These are phyloP conservation scores for Panopea generosa DNA, from an alignment of 2,888 invertebrate species.

Conservation along the genomic window DNA sequence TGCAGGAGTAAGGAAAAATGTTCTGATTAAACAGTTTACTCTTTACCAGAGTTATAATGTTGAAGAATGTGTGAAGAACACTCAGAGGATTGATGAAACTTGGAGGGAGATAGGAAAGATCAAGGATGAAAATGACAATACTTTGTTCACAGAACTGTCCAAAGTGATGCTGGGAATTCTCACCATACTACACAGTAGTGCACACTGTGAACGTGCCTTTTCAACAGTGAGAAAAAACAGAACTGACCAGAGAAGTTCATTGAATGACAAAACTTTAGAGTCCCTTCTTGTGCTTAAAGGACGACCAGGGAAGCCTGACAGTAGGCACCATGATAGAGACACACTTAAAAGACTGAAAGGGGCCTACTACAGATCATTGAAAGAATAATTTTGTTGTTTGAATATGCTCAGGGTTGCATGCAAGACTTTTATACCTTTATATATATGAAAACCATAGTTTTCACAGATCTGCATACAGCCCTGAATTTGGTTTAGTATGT, in stretches of 20 bases:
- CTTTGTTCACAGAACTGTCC: constrained; percentile 32
- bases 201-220: constrained; percentile 63
- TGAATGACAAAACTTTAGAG: constrained; percentile 46
- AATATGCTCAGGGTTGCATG: too few species aligned
- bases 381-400: too few species aligned
- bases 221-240: constrained; percentile 58
- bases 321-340: too few species aligned
- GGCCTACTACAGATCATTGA: too few species aligned
- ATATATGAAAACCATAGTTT: too few species aligned
- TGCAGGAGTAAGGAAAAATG: constrained; percentile 13
- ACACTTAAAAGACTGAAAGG: too few species aligned
- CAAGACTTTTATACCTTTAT: too few species aligned
- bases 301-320: too few species aligned
- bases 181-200: constrained; percentile 63
- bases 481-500: too few species aligned
- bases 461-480: too few species aligned
- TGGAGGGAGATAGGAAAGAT: constrained; percentile 42
- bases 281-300: too few species aligned
- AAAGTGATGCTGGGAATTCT: constrained; percentile 54
- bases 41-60: constrained; percentile 32
- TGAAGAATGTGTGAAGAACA: constrained; percentile 7
- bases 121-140: constrained; percentile 35
- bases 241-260: constrained; percentile 49
- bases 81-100: constrained; percentile 39
- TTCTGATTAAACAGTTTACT: constrained; percentile 44